Base-by-base conservation (phyloP, 2,888 invertebrate genomes). In the Adela reaumurella region DNA sequence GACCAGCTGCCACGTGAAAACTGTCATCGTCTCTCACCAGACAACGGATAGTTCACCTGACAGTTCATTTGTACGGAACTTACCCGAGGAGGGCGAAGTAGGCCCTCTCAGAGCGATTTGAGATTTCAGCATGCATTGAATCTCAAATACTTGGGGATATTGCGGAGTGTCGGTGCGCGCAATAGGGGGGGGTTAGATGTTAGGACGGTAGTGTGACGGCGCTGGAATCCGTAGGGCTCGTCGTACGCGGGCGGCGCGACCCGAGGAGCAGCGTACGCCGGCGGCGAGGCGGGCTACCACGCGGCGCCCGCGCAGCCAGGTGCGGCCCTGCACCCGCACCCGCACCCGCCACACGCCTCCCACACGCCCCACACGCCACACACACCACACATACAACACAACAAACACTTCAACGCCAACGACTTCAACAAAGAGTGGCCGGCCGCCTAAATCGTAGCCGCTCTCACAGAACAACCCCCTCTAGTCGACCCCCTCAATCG, bases 371-470 rank as follows among this genome's bases (percentile, higher is more conserved):
- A 74, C 64, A 76, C 78, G 73, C 78, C 79, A 60, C 79, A 78
- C 74, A 77, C 79, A 68, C 79, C 76, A 14, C 79, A 74, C 64
- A 76, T 78, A 73, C 43, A 17, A 17, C 43, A 43, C 18, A 17
- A 17, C 69, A 80, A 80, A 74, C 80, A 79, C 73, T 79, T 77
- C 77, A 65, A 57, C 65, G 63, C 70, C 66, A 70, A 67, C 70
- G 79, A 79, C 67, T 78, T 78, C 71, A 72, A 65, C 76, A 80
- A 80, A 78, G 80, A 80, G 74, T 79, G 80, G 80, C 77, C 78
- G 58, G 74, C 78, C 72, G 78, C 79, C 58, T 79, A 79, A 51
- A 52, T 14, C 3, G n/a, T 20, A 18, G 61, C n/a, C 44, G 51
- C 43, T 49, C 47, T 29, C 46, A 41, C 56, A 41, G n/a, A n/a